Conservation (phyloP, 1,140 invertebrate species). For the Macrocentrus cingulum region DNA sequence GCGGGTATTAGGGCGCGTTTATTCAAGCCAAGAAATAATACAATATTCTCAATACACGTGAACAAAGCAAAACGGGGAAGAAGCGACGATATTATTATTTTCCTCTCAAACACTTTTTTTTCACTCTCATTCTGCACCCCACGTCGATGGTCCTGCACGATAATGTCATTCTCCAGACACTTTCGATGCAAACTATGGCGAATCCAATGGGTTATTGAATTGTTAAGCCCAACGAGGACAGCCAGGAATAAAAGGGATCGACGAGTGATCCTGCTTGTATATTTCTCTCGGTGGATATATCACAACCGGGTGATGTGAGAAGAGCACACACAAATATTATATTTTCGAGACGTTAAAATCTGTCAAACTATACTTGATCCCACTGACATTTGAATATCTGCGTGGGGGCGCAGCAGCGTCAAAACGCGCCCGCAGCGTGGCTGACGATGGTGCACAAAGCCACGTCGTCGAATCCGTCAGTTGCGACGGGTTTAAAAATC, state of each 20-base stretch:
- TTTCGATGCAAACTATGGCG: conserved; percentile 52
- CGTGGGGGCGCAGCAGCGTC: conserved; percentile 25
- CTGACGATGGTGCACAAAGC: conserved; percentile 17
- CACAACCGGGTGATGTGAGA: conserved; percentile 16
- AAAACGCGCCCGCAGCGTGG: conserved; percentile 16
- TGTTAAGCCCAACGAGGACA: conserved; percentile 46
- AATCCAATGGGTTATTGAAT: conserved; percentile 58
- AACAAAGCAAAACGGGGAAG: conserved; percentile 3
- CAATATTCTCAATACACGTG: conserved; percentile 29
- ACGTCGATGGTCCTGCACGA: conserved; percentile 11
- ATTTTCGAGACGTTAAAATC: conserved; percentile 58
- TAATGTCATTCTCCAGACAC: conserved; percentile 34
- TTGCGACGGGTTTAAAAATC: no score
- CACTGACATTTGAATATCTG: conserved; percentile 60
- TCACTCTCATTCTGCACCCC: conserved; percentile 2
- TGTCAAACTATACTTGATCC: conserved; percentile 58
- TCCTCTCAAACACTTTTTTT: conserved; percentile 19
- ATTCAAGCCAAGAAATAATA: conserved; percentile 23
- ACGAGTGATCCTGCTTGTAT: conserved; percentile 33
- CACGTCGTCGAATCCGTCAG: conserved; percentile 12
- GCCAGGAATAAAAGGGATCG: conserved; percentile 51
- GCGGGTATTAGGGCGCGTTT: background rate
- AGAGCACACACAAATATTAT: conserved; percentile 57
- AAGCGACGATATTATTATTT: conserved; percentile 24
- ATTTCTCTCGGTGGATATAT: background rate